phyloP scores from a whole-genome alignment of 2,888 invertebrate species.

The Cheilosia variabilis region DNA sequence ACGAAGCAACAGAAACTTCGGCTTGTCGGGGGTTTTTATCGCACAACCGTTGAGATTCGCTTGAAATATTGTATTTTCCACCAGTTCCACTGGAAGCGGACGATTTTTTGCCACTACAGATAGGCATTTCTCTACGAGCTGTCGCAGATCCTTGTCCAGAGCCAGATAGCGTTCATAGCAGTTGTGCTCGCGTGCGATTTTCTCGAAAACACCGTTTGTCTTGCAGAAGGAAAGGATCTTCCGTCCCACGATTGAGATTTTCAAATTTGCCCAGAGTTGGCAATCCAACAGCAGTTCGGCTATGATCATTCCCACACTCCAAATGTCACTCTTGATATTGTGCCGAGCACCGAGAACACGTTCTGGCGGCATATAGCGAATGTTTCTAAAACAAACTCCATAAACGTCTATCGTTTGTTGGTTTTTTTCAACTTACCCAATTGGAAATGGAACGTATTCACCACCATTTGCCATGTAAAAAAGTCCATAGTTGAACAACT shows the following conservation, averaged over 20 bases:
- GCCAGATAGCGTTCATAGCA: constrained; percentile 82
- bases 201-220: constrained; percentile 85
- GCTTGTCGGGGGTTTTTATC: constrained; percentile 80
- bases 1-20: constrained; percentile 83
- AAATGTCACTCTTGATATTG: constrained; percentile 93
- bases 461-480: constrained; percentile 95
- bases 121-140: constrained; percentile 89
- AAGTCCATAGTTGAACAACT: constrained; percentile 96
- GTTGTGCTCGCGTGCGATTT: constrained; percentile 92
- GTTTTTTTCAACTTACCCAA: constrained; percentile 86
- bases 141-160: constrained; percentile 80
- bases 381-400: constrained; percentile 85
- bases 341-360: constrained; percentile 87
- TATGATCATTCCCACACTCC: constrained; percentile 96
- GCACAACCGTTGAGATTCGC: constrained; percentile 81
- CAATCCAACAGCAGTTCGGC: constrained; percentile 90
- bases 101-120: constrained; percentile 87
- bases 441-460: constrained; percentile 94
- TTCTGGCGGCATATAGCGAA: constrained; percentile 93
- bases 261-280: constrained; percentile 89
- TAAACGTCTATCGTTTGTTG: not conserved
- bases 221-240: constrained; percentile 87
- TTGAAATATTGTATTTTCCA: constrained; percentile 85
- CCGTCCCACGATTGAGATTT: constrained; percentile 88
- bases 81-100: constrained; percentile 86